Conservation (phyloP, 2,113 vertebrate species). For the Mustela nigripes region DNA sequence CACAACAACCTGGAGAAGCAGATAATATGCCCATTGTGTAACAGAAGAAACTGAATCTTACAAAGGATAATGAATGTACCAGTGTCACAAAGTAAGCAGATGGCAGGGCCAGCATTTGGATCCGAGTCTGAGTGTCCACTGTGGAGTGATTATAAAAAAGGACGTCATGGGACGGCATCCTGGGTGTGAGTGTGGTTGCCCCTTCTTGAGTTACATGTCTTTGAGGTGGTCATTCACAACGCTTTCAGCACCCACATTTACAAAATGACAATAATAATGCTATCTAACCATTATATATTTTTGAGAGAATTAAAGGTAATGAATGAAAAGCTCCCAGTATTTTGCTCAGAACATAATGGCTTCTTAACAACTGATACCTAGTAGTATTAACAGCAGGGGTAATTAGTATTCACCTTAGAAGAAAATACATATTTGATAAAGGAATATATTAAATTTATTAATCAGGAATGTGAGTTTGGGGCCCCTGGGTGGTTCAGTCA, state of each 20-base stretch:
- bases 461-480: background rate
- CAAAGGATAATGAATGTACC: background rate
- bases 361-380: background rate
- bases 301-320: background rate
- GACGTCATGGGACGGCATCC: background rate
- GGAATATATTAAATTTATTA: background rate
- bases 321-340: background rate
- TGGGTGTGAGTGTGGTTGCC: too few relatives aligned
- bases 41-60: background rate
- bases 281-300: background rate
- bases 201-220: background rate
- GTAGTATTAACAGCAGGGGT: background rate
- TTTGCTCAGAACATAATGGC: background rate
- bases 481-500: too few relatives aligned
- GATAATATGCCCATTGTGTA: background rate
- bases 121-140: background rate
- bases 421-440: constrained; percentile 5
- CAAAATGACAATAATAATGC: background rate
- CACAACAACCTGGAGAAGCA: background rate
- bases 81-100: background rate
- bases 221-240: background rate
- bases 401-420: background rate
- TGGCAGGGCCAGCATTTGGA: background rate
- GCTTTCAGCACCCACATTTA: background rate
- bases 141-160: background rate